phyloP scores from a whole-genome alignment of 2,888 invertebrate genomes.

The Eugnorisma glareosa region DNA sequence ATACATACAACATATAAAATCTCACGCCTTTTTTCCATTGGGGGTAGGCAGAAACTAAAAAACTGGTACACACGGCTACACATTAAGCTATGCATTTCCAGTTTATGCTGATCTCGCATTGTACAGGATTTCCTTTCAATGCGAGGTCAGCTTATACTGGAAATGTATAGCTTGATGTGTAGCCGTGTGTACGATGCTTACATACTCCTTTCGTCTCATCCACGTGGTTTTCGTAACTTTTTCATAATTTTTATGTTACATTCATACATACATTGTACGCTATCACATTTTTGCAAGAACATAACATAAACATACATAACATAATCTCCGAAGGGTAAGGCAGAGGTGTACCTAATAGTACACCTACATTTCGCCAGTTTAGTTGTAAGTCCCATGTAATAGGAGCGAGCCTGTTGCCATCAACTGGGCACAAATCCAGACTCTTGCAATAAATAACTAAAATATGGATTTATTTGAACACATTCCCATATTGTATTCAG shows the following conservation, averaged over 20 bases:
- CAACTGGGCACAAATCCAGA: neutral
- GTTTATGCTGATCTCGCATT: no score
- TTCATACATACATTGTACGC: neutral
- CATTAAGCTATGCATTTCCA: no score
- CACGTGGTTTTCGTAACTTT: neutral
- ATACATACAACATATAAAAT: neutral
- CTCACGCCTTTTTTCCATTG: neutral
- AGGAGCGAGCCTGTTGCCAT: neutral
- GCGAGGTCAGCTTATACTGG: no score
- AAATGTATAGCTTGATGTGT: no score
- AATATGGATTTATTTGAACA: conserved; percentile 48
- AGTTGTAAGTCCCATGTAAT: neutral
- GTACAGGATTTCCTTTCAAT: no score
- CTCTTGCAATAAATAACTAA: neutral
- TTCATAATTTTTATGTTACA: neutral
- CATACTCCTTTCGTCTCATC: neutral
- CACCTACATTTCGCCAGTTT: neutral
- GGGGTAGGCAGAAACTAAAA: neutral
- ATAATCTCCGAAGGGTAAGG: neutral
- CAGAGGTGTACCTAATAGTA: neutral
- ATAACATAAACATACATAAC: neutral
- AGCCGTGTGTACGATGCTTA: neutral
- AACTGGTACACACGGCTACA: no score
- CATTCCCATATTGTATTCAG: conserved; percentile 70
- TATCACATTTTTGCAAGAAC: neutral